These are phyloP conservation scores for Rhagoletis zephyria DNA, from an alignment of 1,140 invertebrate species.

Conservation along the genomic window DNA sequence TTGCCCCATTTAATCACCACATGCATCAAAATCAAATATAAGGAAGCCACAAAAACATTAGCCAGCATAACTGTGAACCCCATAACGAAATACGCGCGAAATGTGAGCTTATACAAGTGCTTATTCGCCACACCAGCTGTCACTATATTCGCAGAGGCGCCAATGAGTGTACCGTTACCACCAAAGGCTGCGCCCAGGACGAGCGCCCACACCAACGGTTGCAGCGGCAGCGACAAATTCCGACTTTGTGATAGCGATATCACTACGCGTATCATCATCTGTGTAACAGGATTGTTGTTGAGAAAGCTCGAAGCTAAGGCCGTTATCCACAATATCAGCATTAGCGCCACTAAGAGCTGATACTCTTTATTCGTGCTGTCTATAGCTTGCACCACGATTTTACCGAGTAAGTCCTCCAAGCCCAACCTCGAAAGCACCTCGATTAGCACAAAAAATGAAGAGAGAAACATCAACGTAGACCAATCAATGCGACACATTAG, in stretches of 20 bases:
- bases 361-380: constrained; percentile 75
- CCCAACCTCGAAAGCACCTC: constrained; percentile 80
- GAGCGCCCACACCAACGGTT: constrained; percentile 82
- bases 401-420: constrained; percentile 80
- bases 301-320: constrained; percentile 82
- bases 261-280: constrained; percentile 83
- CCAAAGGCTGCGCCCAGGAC: constrained; percentile 84
- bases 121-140: constrained; percentile 85
- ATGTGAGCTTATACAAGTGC: constrained; percentile 83
- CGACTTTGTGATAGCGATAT: constrained; percentile 76
- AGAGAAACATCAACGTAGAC: constrained; percentile 86
- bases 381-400: constrained; percentile 77
- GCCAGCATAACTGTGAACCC: constrained; percentile 70
- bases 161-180: constrained; percentile 85
- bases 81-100: constrained; percentile 75
- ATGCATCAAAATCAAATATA: constrained; percentile 47
- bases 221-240: constrained; percentile 77
- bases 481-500: constrained; percentile 83
- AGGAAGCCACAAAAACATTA: constrained; percentile 46
- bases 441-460: constrained; percentile 83
- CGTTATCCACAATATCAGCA: constrained; percentile 81
- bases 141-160: constrained; percentile 85
- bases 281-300: constrained; percentile 84
- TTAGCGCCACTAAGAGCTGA: constrained; percentile 78
- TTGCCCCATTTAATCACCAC: constrained; percentile 27